These are phyloP conservation scores for Grapholita molesta DNA, from an alignment of 1,140 invertebrate species.

Conservation along the genomic window DNA sequence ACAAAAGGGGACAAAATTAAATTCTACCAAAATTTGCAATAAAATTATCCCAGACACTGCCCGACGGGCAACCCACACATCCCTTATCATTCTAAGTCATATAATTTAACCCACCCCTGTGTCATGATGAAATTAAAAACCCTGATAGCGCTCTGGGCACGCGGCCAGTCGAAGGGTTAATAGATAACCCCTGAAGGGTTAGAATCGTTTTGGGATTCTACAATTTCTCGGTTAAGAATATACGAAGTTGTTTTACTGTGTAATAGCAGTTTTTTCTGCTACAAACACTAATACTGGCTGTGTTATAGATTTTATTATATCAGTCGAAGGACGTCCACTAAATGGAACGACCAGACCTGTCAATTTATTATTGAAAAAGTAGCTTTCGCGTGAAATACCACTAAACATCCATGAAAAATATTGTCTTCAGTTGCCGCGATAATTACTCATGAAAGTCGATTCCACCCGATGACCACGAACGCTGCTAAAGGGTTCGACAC, in stretches of 20 bases:
- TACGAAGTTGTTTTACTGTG: neutral
- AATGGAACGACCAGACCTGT: too few species aligned
- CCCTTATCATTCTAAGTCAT: neutral
- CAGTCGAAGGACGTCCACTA: too few species aligned
- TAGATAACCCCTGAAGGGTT: constrained; percentile 26
- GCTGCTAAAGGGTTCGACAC: too few species aligned
- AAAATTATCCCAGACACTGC: neutral
- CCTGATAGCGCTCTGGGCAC: neutral
- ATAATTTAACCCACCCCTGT: constrained; percentile 17
- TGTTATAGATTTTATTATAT: too few species aligned
- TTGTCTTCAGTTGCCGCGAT: too few species aligned
- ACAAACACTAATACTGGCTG: too few species aligned
- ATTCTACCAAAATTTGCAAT: neutral
- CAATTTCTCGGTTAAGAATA: constrained; percentile 16
- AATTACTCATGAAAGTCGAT: too few species aligned
- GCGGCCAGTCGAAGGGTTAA: constrained; percentile 21
- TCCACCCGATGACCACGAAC: too few species aligned
- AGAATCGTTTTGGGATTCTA: constrained; percentile 38
- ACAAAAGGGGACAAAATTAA: neutral
- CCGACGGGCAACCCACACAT: neutral
- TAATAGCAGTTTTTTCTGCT: neutral
- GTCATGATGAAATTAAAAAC: neutral
- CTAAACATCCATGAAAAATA: too few species aligned
- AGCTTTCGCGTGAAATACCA: too few species aligned
- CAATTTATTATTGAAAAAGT: too few species aligned